phyloP scores from a whole-genome alignment of 92 coral and sea anemone species.

The Siderastrea siderea region DNA sequence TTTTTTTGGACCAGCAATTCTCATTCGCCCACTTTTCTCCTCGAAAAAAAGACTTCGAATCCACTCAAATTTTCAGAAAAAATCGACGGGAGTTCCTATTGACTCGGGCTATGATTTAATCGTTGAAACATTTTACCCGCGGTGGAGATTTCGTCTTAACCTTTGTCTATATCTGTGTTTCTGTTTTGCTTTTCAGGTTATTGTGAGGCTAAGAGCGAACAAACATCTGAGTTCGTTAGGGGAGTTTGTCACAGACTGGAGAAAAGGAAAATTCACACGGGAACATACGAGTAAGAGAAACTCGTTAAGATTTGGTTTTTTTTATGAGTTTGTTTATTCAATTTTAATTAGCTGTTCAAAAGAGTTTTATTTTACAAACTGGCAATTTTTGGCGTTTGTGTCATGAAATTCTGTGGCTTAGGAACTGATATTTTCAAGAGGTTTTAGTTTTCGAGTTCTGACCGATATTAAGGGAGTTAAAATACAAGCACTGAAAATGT shows the following conservation, averaged over 20 bases:
- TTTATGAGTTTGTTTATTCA: neutral
- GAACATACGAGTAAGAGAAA: conserved; percentile 83
- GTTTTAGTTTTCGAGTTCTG: no score
- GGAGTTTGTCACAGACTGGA: conserved; percentile 90
- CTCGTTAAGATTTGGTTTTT: neutral
- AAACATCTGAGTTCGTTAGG: conserved; percentile 76
- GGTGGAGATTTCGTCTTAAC: neutral
- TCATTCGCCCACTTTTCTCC: no score
- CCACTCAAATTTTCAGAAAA: no score
- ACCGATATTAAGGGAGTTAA: no score
- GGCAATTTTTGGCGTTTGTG: neutral
- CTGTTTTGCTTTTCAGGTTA: conserved; percentile 68
- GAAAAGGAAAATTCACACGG: conserved; percentile 89
- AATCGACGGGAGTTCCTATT: no score
- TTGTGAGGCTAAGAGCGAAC: conserved; percentile 83
- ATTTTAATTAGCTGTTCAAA: neutral
- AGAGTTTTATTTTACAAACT: neutral
- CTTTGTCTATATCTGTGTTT: neutral
- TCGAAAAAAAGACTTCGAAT: no score
- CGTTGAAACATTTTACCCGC: no score
- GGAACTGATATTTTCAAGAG: no score
- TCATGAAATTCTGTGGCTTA: no score
- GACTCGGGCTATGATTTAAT: no score
- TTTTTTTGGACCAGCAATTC: neutral
- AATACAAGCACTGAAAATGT: no score